These are phyloP conservation scores for Coluber constrictor DNA, from an alignment of 2,797 vertebrate genomes.

Conservation along the genomic window DNA sequence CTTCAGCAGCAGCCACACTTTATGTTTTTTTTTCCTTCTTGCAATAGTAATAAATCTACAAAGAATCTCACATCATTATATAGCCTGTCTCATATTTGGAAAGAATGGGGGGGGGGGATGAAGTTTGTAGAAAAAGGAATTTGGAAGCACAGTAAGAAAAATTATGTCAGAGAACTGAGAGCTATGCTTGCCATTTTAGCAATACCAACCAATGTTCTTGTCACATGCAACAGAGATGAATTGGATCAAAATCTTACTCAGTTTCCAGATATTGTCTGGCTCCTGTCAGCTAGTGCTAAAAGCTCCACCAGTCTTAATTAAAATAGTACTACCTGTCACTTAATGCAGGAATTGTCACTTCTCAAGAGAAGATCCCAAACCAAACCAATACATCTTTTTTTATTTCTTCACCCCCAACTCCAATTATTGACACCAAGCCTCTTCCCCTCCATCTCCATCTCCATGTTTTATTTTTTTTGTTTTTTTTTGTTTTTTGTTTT, in stretches of 20 bases:
- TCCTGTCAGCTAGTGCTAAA: neutral
- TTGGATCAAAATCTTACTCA: constrained; percentile 1
- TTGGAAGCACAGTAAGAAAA: constrained; percentile 8
- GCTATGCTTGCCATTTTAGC: neutral
- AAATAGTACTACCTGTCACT: neutral
- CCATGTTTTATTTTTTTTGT: neutral
- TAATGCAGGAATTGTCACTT: neutral
- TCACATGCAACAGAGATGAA: constrained; percentile 16
- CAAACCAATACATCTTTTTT: neutral
- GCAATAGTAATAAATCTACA: neutral
- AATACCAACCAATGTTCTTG: constrained; percentile 3
- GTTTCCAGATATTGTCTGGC: neutral
- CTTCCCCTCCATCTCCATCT: neutral
- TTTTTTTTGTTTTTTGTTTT: too few relatives aligned
- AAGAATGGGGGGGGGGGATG: neutral
- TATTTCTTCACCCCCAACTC: neutral
- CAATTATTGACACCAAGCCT: neutral
- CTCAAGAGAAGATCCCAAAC: neutral
- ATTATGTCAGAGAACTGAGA: neutral
- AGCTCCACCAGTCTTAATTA: neutral
- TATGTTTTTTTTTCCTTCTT: neutral
- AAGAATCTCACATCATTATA: constrained; percentile 15
- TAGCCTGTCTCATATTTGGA: neutral
- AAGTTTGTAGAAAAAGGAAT: constrained; percentile 13
- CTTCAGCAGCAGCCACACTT: constrained; percentile 49